These are phyloP conservation scores for Coenonympha arcania DNA, from an alignment of 2,888 invertebrate genomes.

Conservation along the genomic window DNA sequence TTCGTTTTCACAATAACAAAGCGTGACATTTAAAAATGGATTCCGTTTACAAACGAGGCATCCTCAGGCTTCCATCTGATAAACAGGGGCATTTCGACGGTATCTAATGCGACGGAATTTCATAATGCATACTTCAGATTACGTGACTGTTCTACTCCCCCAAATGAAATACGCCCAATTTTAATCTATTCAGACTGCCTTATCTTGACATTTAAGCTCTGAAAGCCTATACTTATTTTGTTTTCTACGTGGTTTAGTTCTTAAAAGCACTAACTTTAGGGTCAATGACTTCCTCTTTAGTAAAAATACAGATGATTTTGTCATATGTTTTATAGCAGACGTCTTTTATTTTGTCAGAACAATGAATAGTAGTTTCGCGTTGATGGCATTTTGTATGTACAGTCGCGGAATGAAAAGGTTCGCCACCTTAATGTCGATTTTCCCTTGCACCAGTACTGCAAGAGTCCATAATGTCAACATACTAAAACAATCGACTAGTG, in stretches of 20 bases:
- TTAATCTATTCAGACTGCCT: constrained; percentile 11
- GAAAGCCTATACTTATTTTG: not conserved
- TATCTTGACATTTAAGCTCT: constrained; percentile 8
- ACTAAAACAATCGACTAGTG: too few relatives aligned
- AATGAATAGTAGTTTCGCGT: too few relatives aligned
- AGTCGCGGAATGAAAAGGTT: too few relatives aligned
- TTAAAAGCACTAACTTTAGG: not conserved
- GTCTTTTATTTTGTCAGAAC: too few relatives aligned
- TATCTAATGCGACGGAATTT: constrained; percentile 9
- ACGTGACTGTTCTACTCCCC: constrained; percentile 2
- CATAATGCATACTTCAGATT: constrained; percentile 10
- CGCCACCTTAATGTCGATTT: too few relatives aligned
- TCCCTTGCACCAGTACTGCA: too few relatives aligned
- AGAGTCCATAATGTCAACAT: too few relatives aligned
- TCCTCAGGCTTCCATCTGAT: constrained; percentile 5
- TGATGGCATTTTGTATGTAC: too few relatives aligned
- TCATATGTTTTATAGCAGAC: too few relatives aligned
- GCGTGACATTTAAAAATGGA: constrained; percentile 7
- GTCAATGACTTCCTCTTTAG: not conserved
- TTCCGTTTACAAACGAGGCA: constrained; percentile 1
- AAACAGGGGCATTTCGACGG: constrained; percentile 6
- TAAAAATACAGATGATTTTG: not conserved
- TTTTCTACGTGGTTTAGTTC: not conserved
- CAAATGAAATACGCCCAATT: constrained; percentile 10
- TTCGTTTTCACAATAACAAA: not conserved